Evolutionary conservation across 2,113 vertebrate species (phyloP), one percentile per base, ranked within the genome.

Genomic region (Melanotaenia duboulayi): DNA sequence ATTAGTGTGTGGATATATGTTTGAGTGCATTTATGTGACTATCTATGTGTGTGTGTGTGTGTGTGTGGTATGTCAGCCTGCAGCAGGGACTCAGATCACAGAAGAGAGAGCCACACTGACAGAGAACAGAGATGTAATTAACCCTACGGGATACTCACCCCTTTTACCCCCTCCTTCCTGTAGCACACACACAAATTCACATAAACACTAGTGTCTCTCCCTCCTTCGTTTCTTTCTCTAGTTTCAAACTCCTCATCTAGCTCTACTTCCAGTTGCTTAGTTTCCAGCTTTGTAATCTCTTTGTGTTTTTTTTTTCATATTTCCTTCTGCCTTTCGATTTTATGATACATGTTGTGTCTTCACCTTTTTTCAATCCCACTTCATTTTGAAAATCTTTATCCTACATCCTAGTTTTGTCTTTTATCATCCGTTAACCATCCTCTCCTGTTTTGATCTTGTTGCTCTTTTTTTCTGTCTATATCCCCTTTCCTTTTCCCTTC

Each of bases 41-140:
- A 55, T 28, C 28, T 28, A 6, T 28, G 28, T 28, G 28, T 28
- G 28, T 28, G 28, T 73, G 59, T 82, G 68, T 60, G 67, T 81
- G 82, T 81, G 74, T 71, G 81, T 66, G 64, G 69, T 75, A 82
- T 76, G 89, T 89, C 87, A 89, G 83, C 84, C 86, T 88, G 68
- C 56, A 87, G 78, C 86, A 64, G 74, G 54, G 70, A 82, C 80
- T 89, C 85, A 84, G 85, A 90, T 78, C 70, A 63, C 54, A 51
- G 78, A 84, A 73, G 68, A 82, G 79, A 75, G 70, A 82, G 72
- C 81, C 7, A 65, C 78, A 77, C 78, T 90, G 91, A 92, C 90
- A 92, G 86, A 89, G 86, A 93, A 92, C 89, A 90, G 89, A 92
- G 86, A 92, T 91, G 91, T 92, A 93, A 93, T 93, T 91, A 92